Evolutionary conservation across 2,888 invertebrate species (phyloP).

Genomic region (Muschampia plurimacula): DNA sequence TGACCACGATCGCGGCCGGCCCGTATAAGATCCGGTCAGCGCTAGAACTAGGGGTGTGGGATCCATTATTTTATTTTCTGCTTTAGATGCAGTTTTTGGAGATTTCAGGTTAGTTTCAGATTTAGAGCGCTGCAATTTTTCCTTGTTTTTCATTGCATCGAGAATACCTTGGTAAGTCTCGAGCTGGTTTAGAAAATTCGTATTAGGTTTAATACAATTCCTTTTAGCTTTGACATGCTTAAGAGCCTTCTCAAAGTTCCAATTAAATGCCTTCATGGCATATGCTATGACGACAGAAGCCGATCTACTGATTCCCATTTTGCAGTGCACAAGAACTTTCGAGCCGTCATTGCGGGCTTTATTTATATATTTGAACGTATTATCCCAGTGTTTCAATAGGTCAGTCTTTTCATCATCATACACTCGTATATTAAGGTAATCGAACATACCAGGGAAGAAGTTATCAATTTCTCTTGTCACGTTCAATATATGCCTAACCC

Average conservation of each 20-base stretch:
- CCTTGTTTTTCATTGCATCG: conserved; percentile 98
- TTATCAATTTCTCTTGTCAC: conserved; percentile 99
- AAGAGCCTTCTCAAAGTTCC: conserved; percentile 95
- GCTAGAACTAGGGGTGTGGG: conserved; percentile 87
- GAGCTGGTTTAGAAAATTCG: conserved; percentile 96
- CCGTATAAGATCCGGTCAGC: conserved; percentile 72
- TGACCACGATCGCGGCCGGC: conserved; percentile 90
- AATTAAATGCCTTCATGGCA: conserved; percentile 98
- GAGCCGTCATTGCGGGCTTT: conserved; percentile 96
- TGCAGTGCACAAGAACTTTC: conserved; percentile 98
- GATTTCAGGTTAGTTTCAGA: conserved; percentile 96
- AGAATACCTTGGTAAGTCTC: conserved; percentile 98
- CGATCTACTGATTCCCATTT: conserved; percentile 99
- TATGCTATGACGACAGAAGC: conserved; percentile 99
- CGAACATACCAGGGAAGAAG: conserved; percentile 98
- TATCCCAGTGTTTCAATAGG: conserved; percentile 98
- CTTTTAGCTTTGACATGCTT: conserved; percentile 96
- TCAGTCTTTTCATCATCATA: conserved; percentile 99
- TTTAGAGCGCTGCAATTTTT: conserved; percentile 96
- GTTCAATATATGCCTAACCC: conserved; percentile 98
- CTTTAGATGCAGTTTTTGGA: conserved; percentile 85
- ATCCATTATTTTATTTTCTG: conserved; percentile 85
- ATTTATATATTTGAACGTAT: conserved; percentile 98
- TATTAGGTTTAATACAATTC: conserved; percentile 98
- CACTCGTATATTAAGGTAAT: conserved; percentile 98